Conservation (phyloP, 2,797 vertebrate species). For the Sphenodon punctatus region DNA sequence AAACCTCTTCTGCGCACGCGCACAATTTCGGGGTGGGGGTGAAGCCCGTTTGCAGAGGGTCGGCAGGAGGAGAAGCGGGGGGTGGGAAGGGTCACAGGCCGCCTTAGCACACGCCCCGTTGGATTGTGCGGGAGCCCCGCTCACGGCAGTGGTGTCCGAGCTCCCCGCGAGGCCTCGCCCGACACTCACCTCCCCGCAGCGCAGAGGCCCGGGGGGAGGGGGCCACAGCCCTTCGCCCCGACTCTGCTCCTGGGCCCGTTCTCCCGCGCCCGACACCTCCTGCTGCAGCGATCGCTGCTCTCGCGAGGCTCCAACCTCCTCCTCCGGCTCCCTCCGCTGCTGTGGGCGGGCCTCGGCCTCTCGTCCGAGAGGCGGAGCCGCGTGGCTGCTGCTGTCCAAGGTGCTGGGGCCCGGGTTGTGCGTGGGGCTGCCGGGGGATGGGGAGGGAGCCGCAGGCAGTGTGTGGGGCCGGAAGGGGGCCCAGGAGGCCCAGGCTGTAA, state of each 20-base stretch:
- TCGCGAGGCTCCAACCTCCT: background rate
- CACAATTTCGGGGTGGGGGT: too few species aligned
- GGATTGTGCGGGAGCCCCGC: too few species aligned
- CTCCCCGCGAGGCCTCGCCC: background rate
- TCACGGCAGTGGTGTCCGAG: too few species aligned
- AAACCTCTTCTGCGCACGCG: too few species aligned
- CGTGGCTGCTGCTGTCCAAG: background rate
- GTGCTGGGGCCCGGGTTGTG: background rate
- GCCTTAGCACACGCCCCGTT: too few species aligned
- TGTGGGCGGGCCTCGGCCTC: background rate
- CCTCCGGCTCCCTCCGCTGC: background rate
- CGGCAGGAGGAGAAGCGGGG: too few species aligned
- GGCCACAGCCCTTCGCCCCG: too few species aligned
- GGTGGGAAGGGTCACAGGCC: too few species aligned
- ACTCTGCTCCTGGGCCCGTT: background rate
- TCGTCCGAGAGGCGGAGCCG: background rate
- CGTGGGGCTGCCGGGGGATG: background rate
- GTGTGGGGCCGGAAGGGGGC: background rate
- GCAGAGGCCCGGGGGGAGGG: background rate
- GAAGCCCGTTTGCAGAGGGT: too few species aligned
- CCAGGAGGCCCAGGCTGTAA: too few species aligned
- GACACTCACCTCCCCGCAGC: background rate
- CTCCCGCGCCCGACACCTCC: background rate
- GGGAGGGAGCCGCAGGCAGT: too few species aligned
- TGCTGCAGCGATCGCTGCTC: background rate